Evolutionary conservation across 2,113 vertebrate species (phyloP), one percentile per base, ranked within the genome.

Genomic region (Megaleporinus macrocephalus): DNA sequence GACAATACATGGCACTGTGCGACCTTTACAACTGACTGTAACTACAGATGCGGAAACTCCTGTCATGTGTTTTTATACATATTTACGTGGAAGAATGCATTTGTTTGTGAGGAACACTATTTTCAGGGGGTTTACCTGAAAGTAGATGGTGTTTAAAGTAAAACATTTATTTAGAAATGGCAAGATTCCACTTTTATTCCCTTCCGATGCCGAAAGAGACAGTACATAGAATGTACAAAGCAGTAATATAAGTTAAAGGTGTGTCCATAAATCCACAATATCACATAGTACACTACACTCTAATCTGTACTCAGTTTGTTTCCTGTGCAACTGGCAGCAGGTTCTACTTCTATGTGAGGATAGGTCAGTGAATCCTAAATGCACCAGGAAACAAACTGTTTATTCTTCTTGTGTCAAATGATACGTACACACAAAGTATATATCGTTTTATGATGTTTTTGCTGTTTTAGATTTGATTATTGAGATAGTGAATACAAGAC

Each of bases 381-480:
- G 78, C 4, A 12, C 9, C 36, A 29, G 1, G 41, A 70, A 30
- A 62, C 33, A 22, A 18, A 5, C 9, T 22, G 24, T 24, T 27
- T 49, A 36, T 16, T 3, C 41, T 33, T 44, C 12, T n/a, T 61
- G 18, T 72, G 53, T 18, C 12, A 16, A 16, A 69, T 0, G 5
- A 72, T 72, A 62, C 51, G 61, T 33, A 73, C n/a, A 0, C n/a
- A 33, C 24, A 18, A 41, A 30, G n/a, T 12, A 18, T 51, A 33
- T 2, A 44, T 55, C 65, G 14, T 36, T 72, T 41, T 81, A 30
- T 78, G 16, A 63, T 9, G 20, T 0, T 16, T 51, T 72, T 76
- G 72, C 86, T 63, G 78, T 24, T 47, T 22, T 61, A 95, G 94
- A 91, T 75, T 27, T 94, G 73, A 13, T 90, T 49, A 33, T 41